A percentile compares a stretch with the other conserved stretches of the same genome.
Evolutionary conservation across 2,888 invertebrate genomes (phyloP).

Genomic region (Ophion slaviceki): DNA sequence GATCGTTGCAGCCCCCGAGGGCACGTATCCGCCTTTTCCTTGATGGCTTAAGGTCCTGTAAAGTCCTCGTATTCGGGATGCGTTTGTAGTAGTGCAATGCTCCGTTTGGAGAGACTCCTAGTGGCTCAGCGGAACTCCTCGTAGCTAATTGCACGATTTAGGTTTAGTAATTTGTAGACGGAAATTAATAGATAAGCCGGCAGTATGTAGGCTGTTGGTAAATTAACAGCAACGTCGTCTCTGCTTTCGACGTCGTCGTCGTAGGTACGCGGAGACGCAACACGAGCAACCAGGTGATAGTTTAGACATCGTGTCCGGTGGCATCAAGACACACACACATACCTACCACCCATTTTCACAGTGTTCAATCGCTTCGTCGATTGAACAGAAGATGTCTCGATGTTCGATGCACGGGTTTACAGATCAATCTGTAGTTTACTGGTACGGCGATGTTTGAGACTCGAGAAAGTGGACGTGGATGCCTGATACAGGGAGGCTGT

Average conservation of each 20-base stretch:
- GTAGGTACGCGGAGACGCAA: conserved; percentile 56
- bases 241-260: conserved; percentile 41
- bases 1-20: background rate
- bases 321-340: conserved; percentile 39
- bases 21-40: background rate
- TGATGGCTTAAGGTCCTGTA: background rate
- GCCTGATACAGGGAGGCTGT: conserved; percentile 31
- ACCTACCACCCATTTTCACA: conserved; percentile 5
- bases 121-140: background rate
- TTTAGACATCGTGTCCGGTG: conserved; percentile 71
- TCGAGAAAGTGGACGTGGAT: conserved; percentile 52
- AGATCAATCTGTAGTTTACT: conserved; percentile 29
- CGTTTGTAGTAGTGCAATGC: background rate
- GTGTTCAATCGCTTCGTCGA: conserved; percentile 11
- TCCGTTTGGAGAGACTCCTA: background rate
- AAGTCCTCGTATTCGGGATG: conserved; percentile 1
- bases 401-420: conserved; percentile 24
- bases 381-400: conserved; percentile 11
- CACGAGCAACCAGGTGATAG: conserved; percentile 61
- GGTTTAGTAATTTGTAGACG: conserved; percentile 81
- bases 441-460: conserved; percentile 15
- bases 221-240: conserved; percentile 74
- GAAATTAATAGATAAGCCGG: conserved; percentile 79
- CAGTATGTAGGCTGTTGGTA: conserved; percentile 69
- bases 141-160: conserved; percentile 77